A percentile compares a stretch with the other conserved stretches of the same genome.
These are phyloP conservation scores for Valencia hispanica DNA, from an alignment of 2,797 vertebrate genomes.

Conservation along the genomic window DNA sequence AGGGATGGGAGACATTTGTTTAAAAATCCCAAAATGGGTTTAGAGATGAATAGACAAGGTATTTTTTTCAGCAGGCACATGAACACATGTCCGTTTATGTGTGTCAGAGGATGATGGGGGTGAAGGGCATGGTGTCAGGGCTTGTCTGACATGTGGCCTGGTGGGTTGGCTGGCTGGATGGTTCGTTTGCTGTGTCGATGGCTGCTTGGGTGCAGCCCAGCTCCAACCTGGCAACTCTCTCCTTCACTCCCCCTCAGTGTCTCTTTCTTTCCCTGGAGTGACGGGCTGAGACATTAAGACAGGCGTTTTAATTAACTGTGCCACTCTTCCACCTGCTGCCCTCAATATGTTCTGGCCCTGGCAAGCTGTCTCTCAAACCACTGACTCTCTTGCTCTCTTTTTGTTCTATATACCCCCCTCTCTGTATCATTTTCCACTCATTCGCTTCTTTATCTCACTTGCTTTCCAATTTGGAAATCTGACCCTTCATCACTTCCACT, in stretches of 20 bases:
- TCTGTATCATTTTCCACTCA: conserved; percentile 46
- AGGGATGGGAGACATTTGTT: background rate
- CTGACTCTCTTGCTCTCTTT: conserved; percentile 64
- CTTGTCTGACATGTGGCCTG: conserved; percentile 81
- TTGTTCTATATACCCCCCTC: conserved; percentile 49
- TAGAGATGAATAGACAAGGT: conserved; percentile 3
- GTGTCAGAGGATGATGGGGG: conserved; percentile 58
- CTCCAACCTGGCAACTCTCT: conserved; percentile 66
- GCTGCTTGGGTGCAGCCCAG: conserved; percentile 71
- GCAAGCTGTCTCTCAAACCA: conserved; percentile 77
- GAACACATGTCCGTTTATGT: conserved; percentile 21
- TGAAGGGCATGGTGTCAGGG: conserved; percentile 77
- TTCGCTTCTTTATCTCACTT: conserved; percentile 35
- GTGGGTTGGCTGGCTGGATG: conserved; percentile 72
- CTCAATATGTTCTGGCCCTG: conserved; percentile 80
- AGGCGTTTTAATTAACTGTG: conserved; percentile 84
- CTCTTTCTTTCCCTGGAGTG: conserved; percentile 71
- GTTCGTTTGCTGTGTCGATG: conserved; percentile 65
- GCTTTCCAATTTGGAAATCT: conserved; percentile 58
- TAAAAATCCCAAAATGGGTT: conserved; percentile 24
- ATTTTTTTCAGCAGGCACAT: conserved; percentile 4
- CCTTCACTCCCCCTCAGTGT: conserved; percentile 26
- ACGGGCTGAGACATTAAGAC: conserved; percentile 80
- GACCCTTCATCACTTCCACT: conserved; percentile 43
- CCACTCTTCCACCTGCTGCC: conserved; percentile 83